Evolutionary conservation across 2,888 invertebrate species (phyloP).

Genomic region (Strigamia maritima): DNA sequence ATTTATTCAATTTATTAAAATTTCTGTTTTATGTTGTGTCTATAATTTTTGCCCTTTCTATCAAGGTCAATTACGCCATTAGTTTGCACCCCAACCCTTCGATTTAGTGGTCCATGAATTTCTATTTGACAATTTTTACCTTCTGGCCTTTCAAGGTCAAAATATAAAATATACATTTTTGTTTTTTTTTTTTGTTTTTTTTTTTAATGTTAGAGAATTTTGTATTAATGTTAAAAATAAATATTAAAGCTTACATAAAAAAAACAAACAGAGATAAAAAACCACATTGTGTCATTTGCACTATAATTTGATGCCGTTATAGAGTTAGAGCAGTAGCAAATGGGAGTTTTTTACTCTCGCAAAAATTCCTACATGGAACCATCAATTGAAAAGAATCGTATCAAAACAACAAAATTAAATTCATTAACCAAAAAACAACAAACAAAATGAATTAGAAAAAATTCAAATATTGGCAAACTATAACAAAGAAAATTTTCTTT

Average conservation of each 20-base stretch:
- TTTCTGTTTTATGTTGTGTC: too few relatives aligned
- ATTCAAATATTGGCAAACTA: too few relatives aligned
- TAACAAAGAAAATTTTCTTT: too few relatives aligned
- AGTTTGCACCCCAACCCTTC: neutral
- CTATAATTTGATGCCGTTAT: neutral
- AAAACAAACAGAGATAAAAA: too few relatives aligned
- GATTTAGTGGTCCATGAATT: neutral
- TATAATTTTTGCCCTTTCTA: neutral
- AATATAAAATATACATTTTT: neutral
- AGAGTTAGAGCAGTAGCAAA: neutral
- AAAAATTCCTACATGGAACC: neutral
- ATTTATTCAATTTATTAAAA: neutral
- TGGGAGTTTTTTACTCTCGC: neutral
- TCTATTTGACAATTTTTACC: neutral
- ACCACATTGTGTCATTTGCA: neutral
- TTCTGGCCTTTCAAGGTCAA: neutral
- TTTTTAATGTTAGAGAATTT: too few relatives aligned
- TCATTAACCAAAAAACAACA: too few relatives aligned
- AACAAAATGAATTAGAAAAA: too few relatives aligned
- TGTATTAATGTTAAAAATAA: too few relatives aligned
- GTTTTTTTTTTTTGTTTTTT: too few relatives aligned
- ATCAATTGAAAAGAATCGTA: neutral
- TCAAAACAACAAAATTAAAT: too few relatives aligned
- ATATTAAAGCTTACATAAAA: too few relatives aligned
- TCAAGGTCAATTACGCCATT: neutral